Evolutionary conservation across 2,113 vertebrate species (phyloP).

Genomic region (Gobius niger): DNA sequence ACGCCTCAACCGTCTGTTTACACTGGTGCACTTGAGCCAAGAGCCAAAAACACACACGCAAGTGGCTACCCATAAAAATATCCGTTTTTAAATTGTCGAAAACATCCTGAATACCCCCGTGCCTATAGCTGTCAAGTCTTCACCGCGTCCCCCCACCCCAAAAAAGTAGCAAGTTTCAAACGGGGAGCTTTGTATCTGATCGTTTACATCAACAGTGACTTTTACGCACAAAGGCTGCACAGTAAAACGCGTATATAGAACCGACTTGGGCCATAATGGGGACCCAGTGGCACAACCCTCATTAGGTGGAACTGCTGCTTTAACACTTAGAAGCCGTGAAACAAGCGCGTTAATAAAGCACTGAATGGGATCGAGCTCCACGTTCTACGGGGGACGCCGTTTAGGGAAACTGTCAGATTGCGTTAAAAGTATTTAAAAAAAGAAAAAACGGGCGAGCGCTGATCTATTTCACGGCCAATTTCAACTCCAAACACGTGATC

Average conservation of each 20-base stretch:
- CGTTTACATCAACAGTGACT: constrained; percentile 18
- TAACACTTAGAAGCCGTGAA: constrained; percentile 64
- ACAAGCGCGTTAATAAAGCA: constrained; percentile 41
- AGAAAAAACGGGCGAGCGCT: constrained; percentile 57
- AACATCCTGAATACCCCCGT: no score
- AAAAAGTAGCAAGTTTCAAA: constrained; percentile 35
- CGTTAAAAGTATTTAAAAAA: constrained; percentile 21
- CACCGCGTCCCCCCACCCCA: background rate
- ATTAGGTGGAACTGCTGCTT: constrained; percentile 49
- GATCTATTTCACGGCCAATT: constrained; percentile 97
- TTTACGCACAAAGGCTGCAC: constrained; percentile 17
- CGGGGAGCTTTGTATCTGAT: background rate
- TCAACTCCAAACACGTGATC: constrained; percentile 98
- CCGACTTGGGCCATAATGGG: constrained; percentile 40
- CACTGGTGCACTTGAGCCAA: background rate
- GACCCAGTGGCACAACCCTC: constrained; percentile 44
- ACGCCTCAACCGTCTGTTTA: background rate
- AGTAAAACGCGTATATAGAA: constrained; percentile 11
- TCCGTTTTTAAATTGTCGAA: no score
- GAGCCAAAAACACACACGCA: background rate
- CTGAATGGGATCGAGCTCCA: background rate
- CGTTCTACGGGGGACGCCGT: constrained; percentile 17
- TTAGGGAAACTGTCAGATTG: constrained; percentile 19
- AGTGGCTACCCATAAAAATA: no score
- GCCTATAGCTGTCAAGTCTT: background rate